Conservation (phyloP, 2,113 vertebrate species). For the Eclectus roratus region DNA sequence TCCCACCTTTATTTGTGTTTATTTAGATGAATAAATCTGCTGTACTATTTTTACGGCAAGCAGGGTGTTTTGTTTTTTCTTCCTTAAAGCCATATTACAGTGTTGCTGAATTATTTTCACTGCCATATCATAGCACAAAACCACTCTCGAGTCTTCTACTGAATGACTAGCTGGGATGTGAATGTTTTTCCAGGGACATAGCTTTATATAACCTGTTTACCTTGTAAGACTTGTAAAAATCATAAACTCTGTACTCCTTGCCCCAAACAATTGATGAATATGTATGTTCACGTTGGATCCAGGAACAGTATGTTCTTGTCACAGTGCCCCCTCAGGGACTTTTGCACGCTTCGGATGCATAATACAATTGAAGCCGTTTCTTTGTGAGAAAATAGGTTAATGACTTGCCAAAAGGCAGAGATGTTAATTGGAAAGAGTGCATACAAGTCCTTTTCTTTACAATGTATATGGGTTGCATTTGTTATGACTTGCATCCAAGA, state of each 20-base stretch:
- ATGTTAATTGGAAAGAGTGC: slow-evolving; percentile 56
- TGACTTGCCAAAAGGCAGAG: slow-evolving; percentile 65
- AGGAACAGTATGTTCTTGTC: slow-evolving; percentile 63
- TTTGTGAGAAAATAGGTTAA: slow-evolving; percentile 69
- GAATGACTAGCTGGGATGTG: background rate
- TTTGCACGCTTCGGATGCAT: slow-evolving; percentile 48
- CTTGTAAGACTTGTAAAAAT: slow-evolving; percentile 35
- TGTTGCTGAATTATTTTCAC: background rate
- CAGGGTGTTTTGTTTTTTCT: background rate
- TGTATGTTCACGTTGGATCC: slow-evolving; percentile 9
- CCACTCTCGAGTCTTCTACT: background rate
- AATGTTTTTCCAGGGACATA: background rate
- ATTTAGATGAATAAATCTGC: background rate
- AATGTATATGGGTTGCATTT: slow-evolving; percentile 12
- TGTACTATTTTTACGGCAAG: background rate
- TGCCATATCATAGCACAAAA: background rate
- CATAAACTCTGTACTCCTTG: slow-evolving; percentile 37
- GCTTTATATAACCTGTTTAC: slow-evolving; percentile 52
- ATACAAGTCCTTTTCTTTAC: slow-evolving; percentile 28
- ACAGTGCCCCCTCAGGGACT: slow-evolving; percentile 37
- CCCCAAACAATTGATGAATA: slow-evolving; percentile 59
- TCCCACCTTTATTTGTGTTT: background rate
- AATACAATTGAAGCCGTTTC: slow-evolving; percentile 51
- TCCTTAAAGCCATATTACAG: background rate
- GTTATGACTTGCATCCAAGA: slow-evolving; percentile 40